Conservation (phyloP, 2,888 invertebrate species). For the Lasioglossum morio region DNA sequence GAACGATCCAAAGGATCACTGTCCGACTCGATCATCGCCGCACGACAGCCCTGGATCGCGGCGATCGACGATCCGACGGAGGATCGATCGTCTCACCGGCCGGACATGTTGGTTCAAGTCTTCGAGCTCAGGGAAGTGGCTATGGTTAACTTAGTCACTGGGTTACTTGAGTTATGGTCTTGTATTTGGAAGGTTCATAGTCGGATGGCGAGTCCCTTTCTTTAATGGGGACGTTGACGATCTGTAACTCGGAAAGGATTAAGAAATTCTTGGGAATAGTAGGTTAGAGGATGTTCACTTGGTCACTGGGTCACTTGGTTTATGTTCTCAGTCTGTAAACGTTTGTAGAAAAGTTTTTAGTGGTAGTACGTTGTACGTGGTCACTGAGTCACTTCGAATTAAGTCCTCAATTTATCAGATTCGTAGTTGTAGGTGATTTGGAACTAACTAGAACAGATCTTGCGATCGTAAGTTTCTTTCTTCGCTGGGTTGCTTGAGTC, state of each 20-base stretch:
- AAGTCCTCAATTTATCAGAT: neutral
- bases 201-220: neutral
- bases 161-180: neutral
- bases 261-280: neutral
- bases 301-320: neutral
- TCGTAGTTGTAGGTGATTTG: neutral
- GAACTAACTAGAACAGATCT: neutral
- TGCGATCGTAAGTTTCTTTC: neutral
- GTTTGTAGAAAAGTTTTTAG: neutral
- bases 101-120: neutral
- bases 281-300: neutral
- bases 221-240: neutral
- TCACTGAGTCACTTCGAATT: neutral
- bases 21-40: conserved; percentile 57
- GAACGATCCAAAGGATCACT: conserved; percentile 48
- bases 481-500: neutral
- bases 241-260: neutral
- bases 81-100: conserved; percentile 22
- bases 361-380: neutral
- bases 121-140: neutral
- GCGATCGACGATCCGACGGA: conserved; percentile 20
- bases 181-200: neutral
- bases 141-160: neutral
- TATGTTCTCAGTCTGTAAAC: neutral
- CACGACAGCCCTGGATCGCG: conserved; percentile 35